These are phyloP conservation scores for Chaetoderma sp. DNA, from an alignment of 2,888 invertebrate species.

Conservation along the genomic window DNA sequence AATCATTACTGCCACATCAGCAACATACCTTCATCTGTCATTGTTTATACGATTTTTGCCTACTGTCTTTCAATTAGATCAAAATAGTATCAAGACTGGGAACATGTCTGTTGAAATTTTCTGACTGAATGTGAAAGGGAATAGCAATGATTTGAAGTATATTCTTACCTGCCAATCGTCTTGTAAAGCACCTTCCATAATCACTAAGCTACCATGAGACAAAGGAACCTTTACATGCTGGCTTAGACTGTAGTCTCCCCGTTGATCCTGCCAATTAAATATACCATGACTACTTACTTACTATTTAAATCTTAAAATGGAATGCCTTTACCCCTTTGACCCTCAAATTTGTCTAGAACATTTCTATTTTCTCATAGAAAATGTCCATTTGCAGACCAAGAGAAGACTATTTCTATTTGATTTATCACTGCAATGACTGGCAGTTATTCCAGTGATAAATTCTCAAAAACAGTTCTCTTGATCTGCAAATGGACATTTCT, in stretches of 20 bases:
- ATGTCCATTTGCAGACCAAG: too few relatives aligned
- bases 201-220: constrained; percentile 69
- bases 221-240: constrained; percentile 67
- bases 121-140: background rate
- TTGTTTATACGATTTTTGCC: background rate
- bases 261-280: constrained; percentile 42
- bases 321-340: too few relatives aligned
- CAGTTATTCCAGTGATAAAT: too few relatives aligned
- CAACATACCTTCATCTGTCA: background rate
- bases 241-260: constrained; percentile 51
- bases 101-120: background rate
- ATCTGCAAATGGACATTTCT: too few relatives aligned
- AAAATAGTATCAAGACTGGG: background rate
- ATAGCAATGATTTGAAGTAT: background rate
- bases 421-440: too few relatives aligned
- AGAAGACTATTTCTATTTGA: too few relatives aligned
- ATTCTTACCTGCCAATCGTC: constrained; percentile 70
- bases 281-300: too few relatives aligned
- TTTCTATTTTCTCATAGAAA: too few relatives aligned
- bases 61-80: background rate
- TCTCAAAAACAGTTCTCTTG: too few relatives aligned
- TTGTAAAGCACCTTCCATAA: constrained; percentile 72
- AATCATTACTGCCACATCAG: background rate
- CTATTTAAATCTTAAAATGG: too few relatives aligned
- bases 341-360: too few relatives aligned